phyloP scores from a whole-genome alignment of 2,888 invertebrate genomes.

The Cantharis lateralis region DNA sequence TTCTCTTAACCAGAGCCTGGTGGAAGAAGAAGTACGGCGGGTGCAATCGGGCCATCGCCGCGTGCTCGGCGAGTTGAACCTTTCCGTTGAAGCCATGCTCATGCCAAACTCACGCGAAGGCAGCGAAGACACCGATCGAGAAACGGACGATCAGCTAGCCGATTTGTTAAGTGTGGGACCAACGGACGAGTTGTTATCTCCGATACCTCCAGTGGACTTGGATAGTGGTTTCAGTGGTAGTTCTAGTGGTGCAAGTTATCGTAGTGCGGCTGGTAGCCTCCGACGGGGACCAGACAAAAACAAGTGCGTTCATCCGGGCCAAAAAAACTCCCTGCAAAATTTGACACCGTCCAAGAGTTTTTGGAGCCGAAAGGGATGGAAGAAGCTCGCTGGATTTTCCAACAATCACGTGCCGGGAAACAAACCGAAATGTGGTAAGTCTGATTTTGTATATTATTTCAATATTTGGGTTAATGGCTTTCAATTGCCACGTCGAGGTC shows the following conservation, averaged over 20 bases:
- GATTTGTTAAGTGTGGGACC: slow-evolving; percentile 72
- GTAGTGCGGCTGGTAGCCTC: slow-evolving; percentile 66
- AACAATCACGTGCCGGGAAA: slow-evolving; percentile 70
- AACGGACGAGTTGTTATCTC: slow-evolving; percentile 73
- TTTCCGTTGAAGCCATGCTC: slow-evolving; percentile 85
- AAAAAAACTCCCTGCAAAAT: background rate
- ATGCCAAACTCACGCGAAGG: slow-evolving; percentile 71
- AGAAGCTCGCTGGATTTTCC: slow-evolving; percentile 75
- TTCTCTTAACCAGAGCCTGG: slow-evolving; percentile 71
- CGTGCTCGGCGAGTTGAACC: slow-evolving; percentile 83
- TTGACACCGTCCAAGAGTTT: slow-evolving; percentile 58
- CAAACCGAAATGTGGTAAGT: slow-evolving; percentile 67
- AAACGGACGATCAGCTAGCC: slow-evolving; percentile 66
- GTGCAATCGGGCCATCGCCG: slow-evolving; percentile 83
- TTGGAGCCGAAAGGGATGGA: slow-evolving; percentile 80
- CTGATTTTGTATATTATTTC: background rate
- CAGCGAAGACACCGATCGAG: slow-evolving; percentile 66
- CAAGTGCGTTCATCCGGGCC: slow-evolving; percentile 49
- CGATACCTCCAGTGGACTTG: slow-evolving; percentile 68
- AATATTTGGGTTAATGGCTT: background rate
- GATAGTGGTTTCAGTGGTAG: slow-evolving; percentile 85
- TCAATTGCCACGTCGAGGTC: too few species aligned
- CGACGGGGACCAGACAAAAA: slow-evolving; percentile 53
- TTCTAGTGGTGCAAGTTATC: slow-evolving; percentile 80
- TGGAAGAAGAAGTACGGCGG: slow-evolving; percentile 82